These are phyloP conservation scores for Polypterus senegalus DNA, from an alignment of 2,113 vertebrate genomes.

Conservation along the genomic window DNA sequence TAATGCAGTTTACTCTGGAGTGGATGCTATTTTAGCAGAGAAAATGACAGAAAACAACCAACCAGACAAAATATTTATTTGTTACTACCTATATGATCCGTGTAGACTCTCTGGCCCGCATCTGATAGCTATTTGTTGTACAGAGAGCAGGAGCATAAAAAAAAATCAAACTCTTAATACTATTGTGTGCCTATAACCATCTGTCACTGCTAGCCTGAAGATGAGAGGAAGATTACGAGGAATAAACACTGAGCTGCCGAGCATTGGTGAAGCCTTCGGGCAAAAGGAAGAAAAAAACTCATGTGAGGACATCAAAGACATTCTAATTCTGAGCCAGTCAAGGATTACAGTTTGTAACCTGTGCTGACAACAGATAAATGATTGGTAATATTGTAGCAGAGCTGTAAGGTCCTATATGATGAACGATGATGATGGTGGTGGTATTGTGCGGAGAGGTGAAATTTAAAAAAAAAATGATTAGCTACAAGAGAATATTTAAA, in stretches of 20 bases:
- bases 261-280: conserved; percentile 90
- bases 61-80: conserved; percentile 64
- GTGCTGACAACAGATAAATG: conserved; percentile 87
- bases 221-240: conserved; percentile 97
- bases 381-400: conserved; percentile 76
- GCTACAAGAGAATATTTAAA: conserved; percentile 80
- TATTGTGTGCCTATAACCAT: conserved; percentile 99
- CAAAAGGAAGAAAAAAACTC: conserved; percentile 65
- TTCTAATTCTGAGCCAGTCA: conserved; percentile 95
- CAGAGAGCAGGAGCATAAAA: conserved; percentile 60
- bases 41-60: conserved; percentile 68
- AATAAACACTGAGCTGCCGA: conserved; percentile 88
- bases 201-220: conserved; percentile 97
- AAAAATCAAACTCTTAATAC: conserved; percentile 94
- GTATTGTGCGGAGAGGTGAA: conserved; percentile 17
- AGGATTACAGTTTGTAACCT: conserved; percentile 97
- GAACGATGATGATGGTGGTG: conserved; percentile 61
- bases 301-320: conserved; percentile 85
- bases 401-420: conserved; percentile 68
- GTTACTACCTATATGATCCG: conserved; percentile 68
- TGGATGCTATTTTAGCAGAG: conserved; percentile 65
- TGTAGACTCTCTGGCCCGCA: conserved; percentile 73
- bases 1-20: conserved; percentile 96
- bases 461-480: conserved; percentile 77
- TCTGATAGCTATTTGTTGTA: conserved; percentile 94